These are phyloP conservation scores for Diarsia dahlii DNA, from an alignment of 2,888 invertebrate species.

Conservation along the genomic window DNA sequence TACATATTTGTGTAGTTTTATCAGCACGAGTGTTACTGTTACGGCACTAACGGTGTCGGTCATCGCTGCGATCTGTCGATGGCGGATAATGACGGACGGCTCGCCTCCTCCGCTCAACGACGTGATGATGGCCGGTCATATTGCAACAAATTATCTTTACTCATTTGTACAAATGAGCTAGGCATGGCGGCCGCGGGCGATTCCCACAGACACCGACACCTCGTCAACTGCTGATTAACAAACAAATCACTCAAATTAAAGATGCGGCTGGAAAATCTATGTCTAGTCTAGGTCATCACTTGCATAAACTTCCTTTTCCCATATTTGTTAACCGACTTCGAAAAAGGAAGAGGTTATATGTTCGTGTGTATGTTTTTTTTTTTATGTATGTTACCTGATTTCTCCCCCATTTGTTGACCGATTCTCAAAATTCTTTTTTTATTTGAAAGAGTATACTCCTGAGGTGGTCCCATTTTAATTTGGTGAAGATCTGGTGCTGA, in stretches of 20 bases:
- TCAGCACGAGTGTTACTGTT: conserved; percentile 39
- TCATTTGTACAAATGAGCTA: conserved; percentile 77
- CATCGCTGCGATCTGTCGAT: conserved; percentile 54
- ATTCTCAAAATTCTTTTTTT: too few species aligned
- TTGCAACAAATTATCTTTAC: conserved; percentile 74
- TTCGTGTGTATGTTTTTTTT: too few species aligned
- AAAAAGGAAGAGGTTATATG: too few species aligned
- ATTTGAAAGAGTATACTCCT: too few species aligned
- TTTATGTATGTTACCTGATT: too few species aligned
- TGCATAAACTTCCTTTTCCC: too few species aligned
- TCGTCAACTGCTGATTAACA: conserved; percentile 73
- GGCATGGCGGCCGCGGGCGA: conserved; percentile 77
- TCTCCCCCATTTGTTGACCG: too few species aligned
- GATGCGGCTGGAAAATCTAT: conserved; percentile 19
- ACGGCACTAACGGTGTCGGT: conserved; percentile 51
- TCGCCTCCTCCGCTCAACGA: conserved; percentile 55
- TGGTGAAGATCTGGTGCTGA: too few species aligned
- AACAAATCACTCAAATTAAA: conserved; percentile 58
- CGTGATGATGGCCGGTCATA: conserved; percentile 62
- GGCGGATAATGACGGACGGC: conserved; percentile 57
- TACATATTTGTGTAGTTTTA: conserved; percentile 58
- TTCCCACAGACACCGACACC: conserved; percentile 82
- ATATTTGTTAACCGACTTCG: too few species aligned
- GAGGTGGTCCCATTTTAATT: too few species aligned
- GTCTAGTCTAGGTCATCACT: conserved; percentile 1